Evolutionary conservation across 2,797 vertebrate genomes (phyloP).

Genomic region (Echiichthys vipera): DNA sequence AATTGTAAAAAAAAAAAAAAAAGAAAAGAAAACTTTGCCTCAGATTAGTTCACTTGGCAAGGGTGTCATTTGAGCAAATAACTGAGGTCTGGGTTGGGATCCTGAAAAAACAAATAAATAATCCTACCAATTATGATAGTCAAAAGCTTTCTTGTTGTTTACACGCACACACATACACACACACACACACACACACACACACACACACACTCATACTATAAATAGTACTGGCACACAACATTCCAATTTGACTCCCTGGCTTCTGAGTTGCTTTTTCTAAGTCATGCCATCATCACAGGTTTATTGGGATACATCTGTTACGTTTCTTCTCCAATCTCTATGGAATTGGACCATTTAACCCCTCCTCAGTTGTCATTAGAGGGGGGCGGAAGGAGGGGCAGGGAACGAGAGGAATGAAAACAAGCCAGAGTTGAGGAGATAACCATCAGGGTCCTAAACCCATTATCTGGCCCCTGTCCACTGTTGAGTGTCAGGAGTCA

Average conservation of each 20-base stretch:
- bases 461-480: conserved; percentile 84
- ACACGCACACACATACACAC: conserved; percentile 43
- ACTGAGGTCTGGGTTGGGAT: conserved; percentile 38
- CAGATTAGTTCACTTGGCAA: conserved; percentile 43
- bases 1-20: too few relatives aligned
- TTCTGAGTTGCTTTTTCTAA: conserved; percentile 60
- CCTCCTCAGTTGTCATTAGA: conserved; percentile 79
- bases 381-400: conserved; percentile 40
- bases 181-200: too few relatives aligned
- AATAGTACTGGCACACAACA: conserved; percentile 69
- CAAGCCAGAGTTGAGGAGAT: conserved; percentile 85
- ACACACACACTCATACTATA: conserved; percentile 55
- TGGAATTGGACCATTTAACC: conserved; percentile 80
- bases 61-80: conserved; percentile 1
- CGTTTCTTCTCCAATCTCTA: conserved; percentile 68
- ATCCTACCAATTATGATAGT: conserved; percentile 62
- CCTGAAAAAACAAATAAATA: conserved; percentile 57
- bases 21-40: conserved; percentile 39
- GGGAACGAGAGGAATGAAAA: conserved; percentile 80
- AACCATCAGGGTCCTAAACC: conserved; percentile 87
- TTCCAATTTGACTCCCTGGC: conserved; percentile 58
- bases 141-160: conserved; percentile 62
- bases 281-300: conserved; percentile 36
- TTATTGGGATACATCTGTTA: conserved; percentile 75
- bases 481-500: conserved; percentile 84